Evolutionary conservation across 2,113 vertebrate genomes (phyloP), one percentile per base, ranked within the genome.

Genomic region (Xiphorhynchus elegans): DNA sequence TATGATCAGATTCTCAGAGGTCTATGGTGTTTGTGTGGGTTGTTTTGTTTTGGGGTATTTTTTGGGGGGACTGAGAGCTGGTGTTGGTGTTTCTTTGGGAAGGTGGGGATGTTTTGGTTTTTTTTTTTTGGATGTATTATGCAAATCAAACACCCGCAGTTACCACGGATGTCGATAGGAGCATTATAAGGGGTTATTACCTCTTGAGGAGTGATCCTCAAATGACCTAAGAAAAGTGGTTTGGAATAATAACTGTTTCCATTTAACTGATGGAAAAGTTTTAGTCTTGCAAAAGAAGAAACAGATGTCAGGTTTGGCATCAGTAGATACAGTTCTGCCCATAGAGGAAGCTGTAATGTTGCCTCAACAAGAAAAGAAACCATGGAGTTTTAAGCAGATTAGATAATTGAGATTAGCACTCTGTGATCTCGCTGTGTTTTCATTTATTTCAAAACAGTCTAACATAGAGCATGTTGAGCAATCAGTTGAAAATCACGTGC

Each of bases 401-500:
- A 97, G 97, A 98, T 97, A 96, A 97, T 93, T 96, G 90, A 97
- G 96, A 96, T 97, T 96, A 96, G 90, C 35, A 49, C 96, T 96
- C 96, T 97, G 94, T 97, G 96, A 97, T 98, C 97, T 97, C 92
- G 83, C 88, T 88, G 84, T 96, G 96, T 97, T 98, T 98, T 97
- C 82, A 96, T 97, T 98, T 97, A 97, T 98, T 98, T 96, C 96
- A 98, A 97, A 98, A 98, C 97, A 97, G 78, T 94, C 96, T 90
- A 97, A 97, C 80, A 85, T 68, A 87, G 72, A 94, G 76, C 95
- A 95, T 84, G 96, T 98, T 98, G 97, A 97, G 96, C 97, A 98
- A 98, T 98, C 97, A 95, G 97, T 97, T 97, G 97, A 98, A 97
- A 98, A 98, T 98, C 98, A 97, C 97, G 95, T 93, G 98, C 98